Evolutionary conservation across 2,113 vertebrate genomes (phyloP), one percentile per base, ranked within the genome.

Genomic region (Hystrix brachyura): DNA sequence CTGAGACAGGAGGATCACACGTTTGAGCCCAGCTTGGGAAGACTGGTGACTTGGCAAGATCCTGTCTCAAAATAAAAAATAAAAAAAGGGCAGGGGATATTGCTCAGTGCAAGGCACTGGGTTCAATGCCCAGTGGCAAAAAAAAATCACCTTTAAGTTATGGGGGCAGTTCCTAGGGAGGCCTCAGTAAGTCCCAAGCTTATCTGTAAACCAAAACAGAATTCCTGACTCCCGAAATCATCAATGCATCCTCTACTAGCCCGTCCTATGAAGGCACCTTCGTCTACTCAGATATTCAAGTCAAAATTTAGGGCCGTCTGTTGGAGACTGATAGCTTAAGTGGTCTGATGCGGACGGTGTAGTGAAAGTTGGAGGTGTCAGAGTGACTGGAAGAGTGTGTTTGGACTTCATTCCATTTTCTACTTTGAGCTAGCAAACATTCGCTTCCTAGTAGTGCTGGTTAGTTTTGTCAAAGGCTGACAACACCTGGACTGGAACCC

Each of bases 341-440:
- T 2, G 34, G n/a, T 64, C 43, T 3, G 1, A 32, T n/a, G 76
- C 5, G 27, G 80, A 3, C 3, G 79, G 69, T 57, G 17, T 48
- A 87, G 71, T 32, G 38, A 82, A 91, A 38, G 67, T 18, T 7
- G 76, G 81, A 62, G 59, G 94, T 93, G 64, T 38, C 38, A 17
- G 74, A 91, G 76, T 46, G 86, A 85, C 71, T 60, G 32, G 38
- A 91, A 82, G 76, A 81, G 51, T 6, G 3, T 79, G 83, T 55
- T 90, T 85, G 84, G 29, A 34, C 74, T 91, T 60, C 55, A 9
- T 87, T 82, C 64, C 46, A 74, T 53, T 90, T 96, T 95, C 93
- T 87, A 74, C 82, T 90, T 12, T 19, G 60, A 90, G 74, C 69
- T 32, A 72, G 76, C 76, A 64, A 85, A 59, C 18, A 3, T 72